A percentile compares a stretch with the other conserved stretches of the same genome.
Evolutionary conservation across 2,113 vertebrate genomes (phyloP).

Genomic region (Mungos mungo): DNA sequence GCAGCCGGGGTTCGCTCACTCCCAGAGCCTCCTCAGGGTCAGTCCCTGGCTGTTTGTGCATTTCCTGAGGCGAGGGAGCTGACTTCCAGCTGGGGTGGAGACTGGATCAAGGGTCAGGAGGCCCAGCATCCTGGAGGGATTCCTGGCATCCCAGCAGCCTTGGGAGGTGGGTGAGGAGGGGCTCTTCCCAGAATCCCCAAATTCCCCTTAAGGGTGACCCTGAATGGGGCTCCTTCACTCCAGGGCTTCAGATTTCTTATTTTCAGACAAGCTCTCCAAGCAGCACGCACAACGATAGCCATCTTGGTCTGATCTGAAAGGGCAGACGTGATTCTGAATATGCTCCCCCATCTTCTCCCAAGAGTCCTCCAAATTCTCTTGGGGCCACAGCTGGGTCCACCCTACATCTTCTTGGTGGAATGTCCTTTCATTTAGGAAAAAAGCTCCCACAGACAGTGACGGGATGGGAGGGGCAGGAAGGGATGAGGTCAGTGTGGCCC

Average conservation of each 20-base stretch:
- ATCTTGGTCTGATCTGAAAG: not conserved
- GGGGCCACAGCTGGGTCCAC: not conserved
- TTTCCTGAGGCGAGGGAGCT: not conserved
- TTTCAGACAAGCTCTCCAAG: not conserved
- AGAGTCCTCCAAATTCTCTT: not conserved
- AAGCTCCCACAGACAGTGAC: not conserved
- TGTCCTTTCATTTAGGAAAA: not conserved
- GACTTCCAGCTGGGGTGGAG: not conserved
- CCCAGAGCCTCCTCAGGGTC: not conserved
- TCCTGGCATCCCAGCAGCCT: not conserved
- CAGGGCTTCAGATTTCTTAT: not conserved
- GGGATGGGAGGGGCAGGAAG: not conserved
- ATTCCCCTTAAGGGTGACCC: not conserved
- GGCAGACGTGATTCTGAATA: not conserved
- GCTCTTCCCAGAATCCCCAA: not conserved
- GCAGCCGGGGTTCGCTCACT: not conserved
- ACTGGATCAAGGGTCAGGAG: not conserved
- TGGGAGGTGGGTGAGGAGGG: not conserved
- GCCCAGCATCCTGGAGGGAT: not conserved
- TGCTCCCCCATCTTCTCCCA: not conserved
- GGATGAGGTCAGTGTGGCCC: conserved; percentile 38
- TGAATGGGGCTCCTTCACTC: not conserved
- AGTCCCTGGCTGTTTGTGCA: not conserved
- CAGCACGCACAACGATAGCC: not conserved
- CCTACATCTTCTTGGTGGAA: not conserved